Evolutionary conservation across 1,140 invertebrate genomes (phyloP).

Genomic region (Drosophila orena): DNA sequence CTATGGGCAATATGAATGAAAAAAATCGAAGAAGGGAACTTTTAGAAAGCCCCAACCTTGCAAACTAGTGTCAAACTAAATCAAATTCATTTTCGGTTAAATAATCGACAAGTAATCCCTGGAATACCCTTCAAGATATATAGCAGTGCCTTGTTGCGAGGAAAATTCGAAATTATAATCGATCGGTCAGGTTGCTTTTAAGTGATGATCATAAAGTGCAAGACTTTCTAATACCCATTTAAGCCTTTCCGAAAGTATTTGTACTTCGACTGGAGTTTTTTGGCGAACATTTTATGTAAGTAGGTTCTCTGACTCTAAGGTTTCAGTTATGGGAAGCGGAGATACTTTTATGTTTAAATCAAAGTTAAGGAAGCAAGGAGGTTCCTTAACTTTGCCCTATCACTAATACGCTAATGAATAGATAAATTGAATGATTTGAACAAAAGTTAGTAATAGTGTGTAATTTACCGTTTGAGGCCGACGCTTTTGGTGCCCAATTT

Average conservation of each 20-base stretch:
- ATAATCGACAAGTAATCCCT: slow-evolving; percentile 26
- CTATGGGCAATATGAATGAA: too few species aligned
- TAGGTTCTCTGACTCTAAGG: too few species aligned
- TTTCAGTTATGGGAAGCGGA: too few species aligned
- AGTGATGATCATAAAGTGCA: slow-evolving; percentile 2
- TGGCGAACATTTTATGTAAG: too few species aligned
- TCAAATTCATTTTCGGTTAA: slow-evolving; percentile 1
- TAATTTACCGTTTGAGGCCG: slow-evolving; percentile 67
- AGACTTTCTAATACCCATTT: neutral
- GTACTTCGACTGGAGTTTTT: too few species aligned
- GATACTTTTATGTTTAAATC: too few species aligned
- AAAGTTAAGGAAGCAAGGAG: too few species aligned
- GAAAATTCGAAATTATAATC: neutral
- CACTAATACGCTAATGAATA: too few species aligned
- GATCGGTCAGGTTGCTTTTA: slow-evolving; percentile 11
- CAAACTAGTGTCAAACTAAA: neutral
- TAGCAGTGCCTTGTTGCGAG: neutral
- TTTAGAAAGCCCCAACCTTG: neutral
- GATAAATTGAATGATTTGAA: too few species aligned
- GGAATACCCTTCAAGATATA: slow-evolving; percentile 18
- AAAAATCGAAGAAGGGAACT: too few species aligned
- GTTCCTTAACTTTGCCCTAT: too few species aligned
- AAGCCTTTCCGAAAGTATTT: too few species aligned
- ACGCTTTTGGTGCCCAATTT: slow-evolving; percentile 76
- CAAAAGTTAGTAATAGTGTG: neutral